Evolutionary conservation across 2,113 vertebrate species (phyloP), one percentile per base, ranked within the genome.

Genomic region (Pterocles orientalis): DNA sequence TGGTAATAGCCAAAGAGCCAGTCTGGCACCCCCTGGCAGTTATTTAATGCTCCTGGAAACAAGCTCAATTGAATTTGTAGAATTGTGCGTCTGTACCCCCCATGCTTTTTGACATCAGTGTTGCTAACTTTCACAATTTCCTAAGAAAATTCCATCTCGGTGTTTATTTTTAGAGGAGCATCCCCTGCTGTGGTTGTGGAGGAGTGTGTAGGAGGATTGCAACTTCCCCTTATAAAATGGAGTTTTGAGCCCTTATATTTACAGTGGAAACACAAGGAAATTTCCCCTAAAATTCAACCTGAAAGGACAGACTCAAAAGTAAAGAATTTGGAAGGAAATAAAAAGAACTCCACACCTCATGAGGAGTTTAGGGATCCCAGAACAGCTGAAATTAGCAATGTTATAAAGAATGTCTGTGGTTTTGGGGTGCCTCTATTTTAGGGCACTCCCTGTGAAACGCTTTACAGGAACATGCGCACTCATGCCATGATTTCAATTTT

Each of bases 361-460:
- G 36, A 41, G 23, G 36, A 41, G 23, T 36, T 53, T 18, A 13
- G 36, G 8, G 8, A 26, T 60, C 39, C 9, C 48, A 62, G 34
- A 33, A 70, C 15, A 18, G 15, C 57, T 60, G 23, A 48, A 43
- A 75, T 91, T n/a, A 72, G 36, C 19, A 65, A 45, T 41, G n/a
- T 56, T 61, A 51, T 68, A 4, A 47, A 41, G 56, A 47, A 50
- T 10, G 6, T 31, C 28, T 62, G 36, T 64, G 7, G 3, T 2
- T 45, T 95, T 71, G 53, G 80, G 51, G 31, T 82, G 57, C 72
- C 80, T 95, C 69, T 76, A 21, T 86, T 90, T 78, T 41, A 39
- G 90, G 88, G 72, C 92, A 91, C 82, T 72, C 64, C 18, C 56
- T 71, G 65, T 90, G 94, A 96, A 92, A 86, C 39, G 24, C 79